Conservation (phyloP, 2,888 invertebrate genomes). For the Arge pagana region DNA sequence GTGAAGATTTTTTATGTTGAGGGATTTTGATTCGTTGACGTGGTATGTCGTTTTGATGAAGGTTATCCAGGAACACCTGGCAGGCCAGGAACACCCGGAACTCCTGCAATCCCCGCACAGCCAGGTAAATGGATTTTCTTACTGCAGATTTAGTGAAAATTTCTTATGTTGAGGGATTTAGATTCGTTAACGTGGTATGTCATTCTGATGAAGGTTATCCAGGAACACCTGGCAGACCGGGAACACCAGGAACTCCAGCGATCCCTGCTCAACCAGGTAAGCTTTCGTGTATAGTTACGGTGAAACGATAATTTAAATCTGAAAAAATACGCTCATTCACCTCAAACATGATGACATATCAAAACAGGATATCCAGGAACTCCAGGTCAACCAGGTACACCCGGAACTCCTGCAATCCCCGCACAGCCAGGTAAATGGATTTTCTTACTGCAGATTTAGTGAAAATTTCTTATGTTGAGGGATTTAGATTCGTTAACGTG, state of each 20-base stretch:
- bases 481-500: no score
- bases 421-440: conserved; percentile 25
- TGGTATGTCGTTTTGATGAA: conserved; percentile 32
- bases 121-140: no score
- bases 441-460: neutral
- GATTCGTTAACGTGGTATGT: no score
- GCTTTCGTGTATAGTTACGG: conserved; percentile 40
- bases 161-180: no score
- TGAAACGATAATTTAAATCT: no score
- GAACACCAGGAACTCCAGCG: conserved; percentile 32
- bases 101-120: conserved; percentile 40
- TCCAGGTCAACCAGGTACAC: conserved; percentile 47
- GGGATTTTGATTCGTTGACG: no score
- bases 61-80: conserved; percentile 34
- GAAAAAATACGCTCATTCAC: no score
- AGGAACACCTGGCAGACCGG: conserved; percentile 42
- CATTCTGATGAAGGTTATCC: no score
- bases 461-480: no score
- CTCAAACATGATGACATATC: no score
- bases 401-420: conserved; percentile 46
- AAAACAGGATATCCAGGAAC: conserved; percentile 35
- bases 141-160: no score
- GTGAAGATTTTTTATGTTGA: conserved; percentile 23
- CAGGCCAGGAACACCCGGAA: conserved; percentile 44
- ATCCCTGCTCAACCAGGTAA: conserved; percentile 35